A percentile compares a stretch with the other conserved stretches of the same genome.
phyloP scores from a whole-genome alignment of 2,113 vertebrate genomes.

The Cephalopholis sonnerati region DNA sequence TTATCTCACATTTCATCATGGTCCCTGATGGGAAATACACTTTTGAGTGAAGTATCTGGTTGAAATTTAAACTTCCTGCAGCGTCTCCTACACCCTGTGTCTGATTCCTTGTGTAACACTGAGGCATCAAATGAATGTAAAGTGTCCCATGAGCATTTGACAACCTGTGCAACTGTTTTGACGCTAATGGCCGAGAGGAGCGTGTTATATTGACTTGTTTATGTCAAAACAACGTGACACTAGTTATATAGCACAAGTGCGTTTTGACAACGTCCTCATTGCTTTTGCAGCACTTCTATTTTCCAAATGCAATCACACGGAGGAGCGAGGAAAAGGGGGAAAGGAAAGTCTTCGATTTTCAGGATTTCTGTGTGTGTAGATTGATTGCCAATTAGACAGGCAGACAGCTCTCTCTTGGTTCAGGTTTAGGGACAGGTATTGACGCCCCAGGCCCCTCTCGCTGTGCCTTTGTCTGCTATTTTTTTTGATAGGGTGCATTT shows the following conservation, averaged over 20 bases:
- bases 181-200: neutral
- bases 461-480: slow-evolving; percentile 66
- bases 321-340: neutral
- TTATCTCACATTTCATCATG: slow-evolving; percentile 32
- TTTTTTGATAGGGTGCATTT: slow-evolving; percentile 63
- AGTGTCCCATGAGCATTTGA: slow-evolving; percentile 22
- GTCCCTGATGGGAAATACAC: slow-evolving; percentile 10
- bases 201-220: slow-evolving; percentile 22
- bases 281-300: neutral
- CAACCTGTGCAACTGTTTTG: neutral
- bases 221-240: slow-evolving; percentile 15
- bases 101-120: neutral
- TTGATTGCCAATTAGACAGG: slow-evolving; percentile 73
- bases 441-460: slow-evolving; percentile 64
- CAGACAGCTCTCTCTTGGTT: slow-evolving; percentile 42
- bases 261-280: slow-evolving; percentile 7
- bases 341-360: slow-evolving; percentile 28
- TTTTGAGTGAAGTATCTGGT: neutral
- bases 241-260: slow-evolving; percentile 14
- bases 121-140: slow-evolving; percentile 11
- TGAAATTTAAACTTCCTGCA: slow-evolving; percentile 20
- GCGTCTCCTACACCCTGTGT: neutral
- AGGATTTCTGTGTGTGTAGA: slow-evolving; percentile 36
- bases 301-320: neutral
- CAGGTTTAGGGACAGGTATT: slow-evolving; percentile 71